Evolutionary conservation across 1,140 invertebrate species (phyloP).

Genomic region (Psilanteris sp.): DNA sequence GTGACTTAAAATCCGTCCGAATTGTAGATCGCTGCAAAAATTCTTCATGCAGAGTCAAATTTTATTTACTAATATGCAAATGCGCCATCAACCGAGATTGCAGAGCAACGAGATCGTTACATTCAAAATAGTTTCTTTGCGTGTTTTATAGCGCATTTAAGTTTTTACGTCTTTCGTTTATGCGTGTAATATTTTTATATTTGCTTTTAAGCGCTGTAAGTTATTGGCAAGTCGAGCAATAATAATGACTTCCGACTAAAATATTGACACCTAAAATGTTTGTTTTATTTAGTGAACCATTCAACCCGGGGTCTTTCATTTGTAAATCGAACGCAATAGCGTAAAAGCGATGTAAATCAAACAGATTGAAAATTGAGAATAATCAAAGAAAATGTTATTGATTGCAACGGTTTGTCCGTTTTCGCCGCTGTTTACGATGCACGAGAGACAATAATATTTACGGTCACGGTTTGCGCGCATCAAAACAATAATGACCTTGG

Average conservation of each 20-base stretch:
- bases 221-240: slow-evolving; percentile 29
- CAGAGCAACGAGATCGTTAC: slow-evolving; percentile 2
- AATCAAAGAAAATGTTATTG: background rate
- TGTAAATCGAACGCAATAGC: slow-evolving; percentile 15
- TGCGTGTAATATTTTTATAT: slow-evolving; percentile 11
- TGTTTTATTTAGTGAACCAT: slow-evolving; percentile 26
- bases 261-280: slow-evolving; percentile 22
- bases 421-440: no score
- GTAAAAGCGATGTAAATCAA: slow-evolving; percentile 2
- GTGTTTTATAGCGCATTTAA: slow-evolving; percentile 16
- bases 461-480: no score
- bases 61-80: no score
- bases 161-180: slow-evolving; percentile 16
- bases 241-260: slow-evolving; percentile 34
- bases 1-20: no score
- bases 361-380: slow-evolving; percentile 4
- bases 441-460: no score
- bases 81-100: no score
- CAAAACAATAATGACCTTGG: no score
- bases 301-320: slow-evolving; percentile 12
- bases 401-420: no score
- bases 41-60: no score
- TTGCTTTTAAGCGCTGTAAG: slow-evolving; percentile 30
- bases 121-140: background rate
- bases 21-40: no score